These are phyloP conservation scores for Ophioninae sp. DNA, from an alignment of 2,888 invertebrate genomes.

Conservation along the genomic window DNA sequence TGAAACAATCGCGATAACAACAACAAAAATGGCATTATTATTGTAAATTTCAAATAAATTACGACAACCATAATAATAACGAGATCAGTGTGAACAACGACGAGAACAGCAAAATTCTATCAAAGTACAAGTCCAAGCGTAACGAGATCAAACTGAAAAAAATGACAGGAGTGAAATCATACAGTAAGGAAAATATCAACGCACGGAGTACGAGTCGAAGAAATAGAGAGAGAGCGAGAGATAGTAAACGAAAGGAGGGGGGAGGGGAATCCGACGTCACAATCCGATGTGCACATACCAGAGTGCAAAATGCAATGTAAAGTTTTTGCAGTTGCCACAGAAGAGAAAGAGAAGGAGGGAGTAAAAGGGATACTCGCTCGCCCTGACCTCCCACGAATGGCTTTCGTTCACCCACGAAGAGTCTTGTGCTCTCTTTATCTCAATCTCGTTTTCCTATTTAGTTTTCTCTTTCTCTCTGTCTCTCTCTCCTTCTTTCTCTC, in stretches of 20 bases:
- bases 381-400: constrained; percentile 59
- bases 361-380: constrained; percentile 35
- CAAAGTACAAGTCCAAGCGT: too few species aligned
- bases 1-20: too few species aligned
- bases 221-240: background rate
- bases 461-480: constrained; percentile 1
- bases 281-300: constrained; percentile 20
- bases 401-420: constrained; percentile 52
- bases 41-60: too few species aligned
- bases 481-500: constrained; percentile 1
- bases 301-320: constrained; percentile 24
- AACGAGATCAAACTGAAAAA: background rate
- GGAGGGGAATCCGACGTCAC: constrained; percentile 1
- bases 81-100: too few species aligned
- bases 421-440: constrained; percentile 12
- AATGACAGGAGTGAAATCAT: constrained; percentile 1
- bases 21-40: too few species aligned
- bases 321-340: constrained; percentile 50
- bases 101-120: too few species aligned
- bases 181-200: constrained; percentile 2
- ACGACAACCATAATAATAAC: too few species aligned
- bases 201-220: constrained; percentile 8
- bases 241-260: background rate
- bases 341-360: constrained; percentile 16
- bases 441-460: constrained; percentile 2